Conservation (phyloP, 2,113 vertebrate species). For the Rattus rattus region DNA sequence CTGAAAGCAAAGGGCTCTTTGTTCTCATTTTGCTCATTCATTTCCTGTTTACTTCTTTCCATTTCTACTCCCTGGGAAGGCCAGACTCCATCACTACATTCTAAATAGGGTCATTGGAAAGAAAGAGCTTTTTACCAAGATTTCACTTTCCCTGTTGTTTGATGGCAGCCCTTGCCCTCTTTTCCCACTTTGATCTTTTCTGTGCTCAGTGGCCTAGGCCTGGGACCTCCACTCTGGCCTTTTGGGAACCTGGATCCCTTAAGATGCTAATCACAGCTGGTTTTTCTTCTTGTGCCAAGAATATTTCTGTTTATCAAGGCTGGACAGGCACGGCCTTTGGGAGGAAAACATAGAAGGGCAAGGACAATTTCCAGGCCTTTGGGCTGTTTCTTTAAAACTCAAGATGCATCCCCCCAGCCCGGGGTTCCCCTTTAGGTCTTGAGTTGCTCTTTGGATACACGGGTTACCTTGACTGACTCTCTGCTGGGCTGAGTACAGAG, state of each 20-base stretch:
- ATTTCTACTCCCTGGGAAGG: slow-evolving; percentile 55
- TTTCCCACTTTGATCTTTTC: slow-evolving; percentile 49
- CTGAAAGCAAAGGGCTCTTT: slow-evolving; percentile 47
- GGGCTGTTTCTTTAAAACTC: slow-evolving; percentile 53
- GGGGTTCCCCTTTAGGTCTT: slow-evolving; percentile 3
- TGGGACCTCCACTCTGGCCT: slow-evolving; percentile 34
- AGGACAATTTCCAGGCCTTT: slow-evolving; percentile 24
- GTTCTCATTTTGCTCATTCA: slow-evolving; percentile 14
- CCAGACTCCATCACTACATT: slow-evolving; percentile 55
- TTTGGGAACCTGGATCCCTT: slow-evolving; percentile 64
- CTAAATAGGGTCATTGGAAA: slow-evolving; percentile 57
- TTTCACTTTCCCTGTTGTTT: slow-evolving; percentile 32
- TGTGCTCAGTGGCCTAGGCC: slow-evolving; percentile 45
- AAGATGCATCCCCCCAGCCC: neutral
- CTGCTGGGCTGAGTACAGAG: slow-evolving; percentile 8
- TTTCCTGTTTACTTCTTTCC: slow-evolving; percentile 43
- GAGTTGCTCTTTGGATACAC: neutral
- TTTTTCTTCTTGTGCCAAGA: slow-evolving; percentile 63
- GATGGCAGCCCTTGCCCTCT: slow-evolving; percentile 16
- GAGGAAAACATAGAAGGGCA: slow-evolving; percentile 74
- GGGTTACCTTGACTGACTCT: neutral
- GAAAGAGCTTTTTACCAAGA: slow-evolving; percentile 60
- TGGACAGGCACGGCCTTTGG: slow-evolving; percentile 65
- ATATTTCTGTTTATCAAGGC: slow-evolving; percentile 76
- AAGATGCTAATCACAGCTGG: slow-evolving; percentile 72